Evolutionary conservation across 2,113 vertebrate genomes (phyloP), one percentile per base, ranked within the genome.

Genomic region (Sakesphorus luctuosus): DNA sequence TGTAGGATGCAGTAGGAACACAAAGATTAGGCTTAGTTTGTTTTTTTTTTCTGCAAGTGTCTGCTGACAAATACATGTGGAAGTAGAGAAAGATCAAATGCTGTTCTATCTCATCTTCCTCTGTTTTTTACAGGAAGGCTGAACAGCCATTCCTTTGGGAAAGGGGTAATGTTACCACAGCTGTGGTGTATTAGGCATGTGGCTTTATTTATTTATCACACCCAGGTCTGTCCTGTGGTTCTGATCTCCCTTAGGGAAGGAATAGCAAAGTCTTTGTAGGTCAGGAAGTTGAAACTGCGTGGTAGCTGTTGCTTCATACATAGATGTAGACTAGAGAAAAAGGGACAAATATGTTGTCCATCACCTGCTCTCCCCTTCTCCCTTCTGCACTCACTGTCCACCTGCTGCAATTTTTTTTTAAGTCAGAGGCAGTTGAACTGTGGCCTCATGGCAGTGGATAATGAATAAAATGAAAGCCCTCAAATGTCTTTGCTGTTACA

Each of bases 341-440:
- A 55, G 3, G 8, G 11, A 38, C 4, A 43, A 16, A 28, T 46
- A 24, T 40, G 1, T 21, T n/a, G n/a, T 71, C 12, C 1, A 28
- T 69, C 11, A 58, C 15, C 31, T 62, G 9, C 29, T 63, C 3
- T 33, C 7, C 18, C 6, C 7, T 69, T 21, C 4, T 56, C 8
- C 11, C 7, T 17, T 47, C 6, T 18, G 18, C 52, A 23, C 31
- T 7, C 3, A 28, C 20, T 2, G 2, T 7, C 7, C 31, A 13
- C 14, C 13, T 7, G 6, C 3, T 50, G 49, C 1, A 1, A 19
- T 4, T 23, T 15, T 18, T 49, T 5, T 33, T 55, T 28, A 38
- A 9, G 4, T 18, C 11, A 38, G 44, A n/a, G 40, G 10, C 28
- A 35, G 20, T 18, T 68, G 35, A 69, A 26, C n/a, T 82, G 20